Percentiles rank a stretch among this genome's conserved stretches.
Conservation (phyloP, 2,113 vertebrate species). For the Scatophagus argus region DNA sequence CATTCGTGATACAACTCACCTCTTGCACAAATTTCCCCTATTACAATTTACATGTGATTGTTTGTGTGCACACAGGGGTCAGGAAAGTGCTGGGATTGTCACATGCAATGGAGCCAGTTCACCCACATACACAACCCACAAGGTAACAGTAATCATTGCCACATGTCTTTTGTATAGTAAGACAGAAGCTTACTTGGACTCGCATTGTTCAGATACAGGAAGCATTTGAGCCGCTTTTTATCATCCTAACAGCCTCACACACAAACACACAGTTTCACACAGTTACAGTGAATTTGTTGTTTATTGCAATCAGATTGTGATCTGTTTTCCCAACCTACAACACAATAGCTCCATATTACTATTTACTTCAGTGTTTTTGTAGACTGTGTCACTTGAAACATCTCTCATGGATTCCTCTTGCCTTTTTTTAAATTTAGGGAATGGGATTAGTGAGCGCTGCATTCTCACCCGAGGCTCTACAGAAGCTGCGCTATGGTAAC, state of each 20-base stretch:
- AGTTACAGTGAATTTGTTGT: neutral
- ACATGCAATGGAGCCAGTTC: constrained; percentile 92
- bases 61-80: constrained; percentile 87
- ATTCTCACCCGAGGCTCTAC: constrained; percentile 91
- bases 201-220: neutral
- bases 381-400: neutral
- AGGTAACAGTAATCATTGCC: constrained; percentile 85
- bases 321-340: neutral
- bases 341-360: neutral
- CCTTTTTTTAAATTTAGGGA: constrained; percentile 85
- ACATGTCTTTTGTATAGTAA: neutral
- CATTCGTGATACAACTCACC: neutral
- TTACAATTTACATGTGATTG: neutral
- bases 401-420: neutral
- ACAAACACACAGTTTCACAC: neutral
- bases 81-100: constrained; percentile 97
- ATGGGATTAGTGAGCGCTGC: constrained; percentile 95
- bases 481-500: constrained; percentile 92
- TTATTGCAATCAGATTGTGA: neutral
- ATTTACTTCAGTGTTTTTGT: neutral
- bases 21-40: neutral
- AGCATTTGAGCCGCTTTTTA: neutral
- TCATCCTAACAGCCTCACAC: neutral
- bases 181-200: neutral
- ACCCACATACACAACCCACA: constrained; percentile 90